Evolutionary conservation across 53 echinoderm and acorn worm genomes (phyloP).

Genomic region (Holothuria scabra): DNA sequence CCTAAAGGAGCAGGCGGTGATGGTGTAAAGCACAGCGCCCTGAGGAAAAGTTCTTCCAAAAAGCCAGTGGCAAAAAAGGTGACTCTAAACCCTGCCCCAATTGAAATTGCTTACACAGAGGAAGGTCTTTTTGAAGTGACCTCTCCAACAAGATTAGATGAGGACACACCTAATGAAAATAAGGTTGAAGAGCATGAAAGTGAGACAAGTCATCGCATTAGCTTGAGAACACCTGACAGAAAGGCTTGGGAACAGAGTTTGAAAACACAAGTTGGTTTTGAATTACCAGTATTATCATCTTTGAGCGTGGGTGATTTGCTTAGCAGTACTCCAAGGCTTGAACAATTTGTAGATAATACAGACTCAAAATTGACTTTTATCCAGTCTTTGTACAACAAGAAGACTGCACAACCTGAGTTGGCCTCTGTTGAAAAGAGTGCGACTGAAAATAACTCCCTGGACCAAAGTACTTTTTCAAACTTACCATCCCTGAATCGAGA

Average conservation of each 20-base stretch:
- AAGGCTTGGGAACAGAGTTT: conserved; percentile 7
- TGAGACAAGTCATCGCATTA: background rate
- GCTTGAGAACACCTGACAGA: conserved; percentile 12
- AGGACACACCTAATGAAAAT: background rate
- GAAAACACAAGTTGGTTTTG: background rate
- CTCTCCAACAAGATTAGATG: background rate
- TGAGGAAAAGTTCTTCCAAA: background rate
- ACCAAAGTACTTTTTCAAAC: background rate
- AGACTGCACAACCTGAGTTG: background rate
- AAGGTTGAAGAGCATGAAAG: background rate
- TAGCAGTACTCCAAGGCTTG: conserved; percentile 71
- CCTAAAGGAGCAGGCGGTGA: background rate
- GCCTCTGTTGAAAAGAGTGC: background rate
- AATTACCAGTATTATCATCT: conserved; percentile 59
- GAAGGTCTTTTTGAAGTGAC: conserved; percentile 5
- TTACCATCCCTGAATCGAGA: conserved; percentile 4
- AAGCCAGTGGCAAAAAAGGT: background rate
- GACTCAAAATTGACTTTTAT: conserved; percentile 31
- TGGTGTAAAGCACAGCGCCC: background rate
- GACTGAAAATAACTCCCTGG: background rate
- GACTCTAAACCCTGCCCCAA: conserved; percentile 22
- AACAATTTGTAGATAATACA: conserved; percentile 41
- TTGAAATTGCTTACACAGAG: conserved; percentile 16
- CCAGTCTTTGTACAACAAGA: conserved; percentile 8
- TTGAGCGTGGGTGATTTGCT: conserved; percentile 88